Evolutionary conservation across 2,888 invertebrate species (phyloP).

Genomic region (Noctua comes): DNA sequence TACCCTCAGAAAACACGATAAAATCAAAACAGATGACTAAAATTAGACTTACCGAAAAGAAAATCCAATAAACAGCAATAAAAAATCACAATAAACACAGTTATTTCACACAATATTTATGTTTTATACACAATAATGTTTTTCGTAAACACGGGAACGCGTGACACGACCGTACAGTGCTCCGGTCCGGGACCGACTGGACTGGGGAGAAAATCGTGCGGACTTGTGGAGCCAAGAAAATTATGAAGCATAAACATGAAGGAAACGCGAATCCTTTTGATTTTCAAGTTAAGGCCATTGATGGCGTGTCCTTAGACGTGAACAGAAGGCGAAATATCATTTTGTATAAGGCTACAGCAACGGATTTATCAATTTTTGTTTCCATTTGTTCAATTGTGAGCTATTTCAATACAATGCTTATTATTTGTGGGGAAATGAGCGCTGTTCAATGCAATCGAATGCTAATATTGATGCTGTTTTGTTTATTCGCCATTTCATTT

Average conservation of each 20-base stretch:
- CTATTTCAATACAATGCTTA: constrained; percentile 22
- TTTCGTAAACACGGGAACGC: constrained; percentile 16
- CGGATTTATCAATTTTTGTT: background rate
- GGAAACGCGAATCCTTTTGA: constrained; percentile 52
- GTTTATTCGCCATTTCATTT: constrained; percentile 17
- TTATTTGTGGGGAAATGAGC: constrained; percentile 30
- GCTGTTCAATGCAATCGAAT: constrained; percentile 30
- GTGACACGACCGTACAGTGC: constrained; percentile 31
- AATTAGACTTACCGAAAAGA: constrained; percentile 61
- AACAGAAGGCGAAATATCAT: constrained; percentile 39
- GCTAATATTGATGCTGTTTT: constrained; percentile 25
- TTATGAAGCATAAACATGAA: constrained; percentile 52
- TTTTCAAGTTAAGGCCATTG: constrained; percentile 23
- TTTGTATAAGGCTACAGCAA: background rate
- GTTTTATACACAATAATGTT: constrained; percentile 60
- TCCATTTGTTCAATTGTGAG: constrained; percentile 3
- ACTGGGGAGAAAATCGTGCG: constrained; percentile 24
- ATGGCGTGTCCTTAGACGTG: constrained; percentile 27
- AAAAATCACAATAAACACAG: constrained; percentile 59
- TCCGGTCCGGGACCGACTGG: constrained; percentile 57
- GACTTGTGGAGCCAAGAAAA: constrained; percentile 40
- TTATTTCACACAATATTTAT: constrained; percentile 62
- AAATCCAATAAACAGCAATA: constrained; percentile 52
- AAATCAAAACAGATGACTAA: constrained; percentile 15
- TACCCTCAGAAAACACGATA: constrained; percentile 35